phyloP scores from a whole-genome alignment of 2,797 vertebrate species.

The Mus caroli region DNA sequence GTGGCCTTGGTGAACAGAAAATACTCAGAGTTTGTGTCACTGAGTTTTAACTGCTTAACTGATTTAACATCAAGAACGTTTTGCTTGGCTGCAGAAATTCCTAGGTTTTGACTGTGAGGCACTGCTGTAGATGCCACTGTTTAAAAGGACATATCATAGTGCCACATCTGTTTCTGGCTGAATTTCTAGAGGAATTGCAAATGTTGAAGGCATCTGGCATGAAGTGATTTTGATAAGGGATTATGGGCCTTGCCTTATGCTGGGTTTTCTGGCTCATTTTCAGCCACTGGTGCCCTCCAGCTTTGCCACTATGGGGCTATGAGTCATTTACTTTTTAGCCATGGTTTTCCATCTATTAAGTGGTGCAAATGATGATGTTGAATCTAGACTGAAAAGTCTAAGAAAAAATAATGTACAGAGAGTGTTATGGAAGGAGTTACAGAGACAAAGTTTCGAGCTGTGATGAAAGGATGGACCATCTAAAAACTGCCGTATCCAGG shows the following conservation, averaged over 20 bases:
- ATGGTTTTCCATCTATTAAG: slow-evolving; percentile 19
- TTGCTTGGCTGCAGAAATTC: neutral
- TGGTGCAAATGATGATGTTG: neutral
- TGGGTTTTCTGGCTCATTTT: neutral
- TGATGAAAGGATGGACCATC: too few species aligned
- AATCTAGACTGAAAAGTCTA: neutral
- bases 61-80: neutral
- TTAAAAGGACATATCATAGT: neutral
- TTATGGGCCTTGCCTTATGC: neutral
- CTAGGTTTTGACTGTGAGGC: slow-evolving; percentile 10
- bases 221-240: neutral
- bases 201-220: neutral
- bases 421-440: too few species aligned
- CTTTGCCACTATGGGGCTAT: neutral
- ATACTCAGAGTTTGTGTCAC: neutral
- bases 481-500: too few species aligned
- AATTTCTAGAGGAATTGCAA: slow-evolving; percentile 25
- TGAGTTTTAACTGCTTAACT: neutral
- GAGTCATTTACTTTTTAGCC: neutral
- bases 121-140: neutral
- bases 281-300: neutral
- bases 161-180: neutral
- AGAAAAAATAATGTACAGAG: slow-evolving; percentile 21
- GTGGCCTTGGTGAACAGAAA: neutral
- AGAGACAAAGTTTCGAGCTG: too few species aligned